Percentiles rank a stretch among this genome's conserved stretches.
Evolutionary conservation across 2,888 invertebrate genomes (phyloP).

Genomic region (Coelinius sp.): DNA sequence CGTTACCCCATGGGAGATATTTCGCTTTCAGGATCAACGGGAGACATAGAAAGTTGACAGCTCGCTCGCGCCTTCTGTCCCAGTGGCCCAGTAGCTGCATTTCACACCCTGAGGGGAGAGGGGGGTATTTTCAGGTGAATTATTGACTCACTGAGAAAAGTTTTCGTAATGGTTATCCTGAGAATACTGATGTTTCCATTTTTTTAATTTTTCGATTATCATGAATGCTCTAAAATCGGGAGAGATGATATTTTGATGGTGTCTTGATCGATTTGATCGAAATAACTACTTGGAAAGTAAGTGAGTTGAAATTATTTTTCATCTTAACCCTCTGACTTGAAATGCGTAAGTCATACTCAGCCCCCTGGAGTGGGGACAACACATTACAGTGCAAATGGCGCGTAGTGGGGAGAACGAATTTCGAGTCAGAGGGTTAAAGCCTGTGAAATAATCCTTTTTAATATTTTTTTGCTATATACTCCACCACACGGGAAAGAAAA

Average conservation of each 20-base stretch:
- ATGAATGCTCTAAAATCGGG: background rate
- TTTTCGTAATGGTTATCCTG: background rate
- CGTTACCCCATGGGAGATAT: slow-evolving; percentile 20
- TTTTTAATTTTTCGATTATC: background rate
- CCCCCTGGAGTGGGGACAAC: too few species aligned
- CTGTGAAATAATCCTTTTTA: too few species aligned
- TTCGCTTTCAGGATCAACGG: slow-evolving; percentile 18
- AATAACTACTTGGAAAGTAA: too few species aligned
- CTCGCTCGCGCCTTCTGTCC: slow-evolving; percentile 27
- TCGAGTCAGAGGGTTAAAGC: too few species aligned
- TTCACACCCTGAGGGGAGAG: slow-evolving; percentile 25
- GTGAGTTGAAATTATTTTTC: too few species aligned
- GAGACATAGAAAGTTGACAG: slow-evolving; percentile 30
- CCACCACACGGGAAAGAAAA: too few species aligned
- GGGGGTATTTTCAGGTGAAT: slow-evolving; percentile 30
- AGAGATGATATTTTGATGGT: background rate
- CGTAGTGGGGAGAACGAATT: too few species aligned
- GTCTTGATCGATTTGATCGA: too few species aligned
- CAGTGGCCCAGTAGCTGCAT: slow-evolving; percentile 10
- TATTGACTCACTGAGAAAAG: slow-evolving; percentile 28
- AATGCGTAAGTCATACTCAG: too few species aligned
- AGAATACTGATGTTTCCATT: background rate
- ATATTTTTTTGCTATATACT: too few species aligned
- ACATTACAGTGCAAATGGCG: too few species aligned
- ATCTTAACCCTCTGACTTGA: too few species aligned